Evolutionary conservation across 2,113 vertebrate species (phyloP).

Genomic region (Lasiurus cinereus): DNA sequence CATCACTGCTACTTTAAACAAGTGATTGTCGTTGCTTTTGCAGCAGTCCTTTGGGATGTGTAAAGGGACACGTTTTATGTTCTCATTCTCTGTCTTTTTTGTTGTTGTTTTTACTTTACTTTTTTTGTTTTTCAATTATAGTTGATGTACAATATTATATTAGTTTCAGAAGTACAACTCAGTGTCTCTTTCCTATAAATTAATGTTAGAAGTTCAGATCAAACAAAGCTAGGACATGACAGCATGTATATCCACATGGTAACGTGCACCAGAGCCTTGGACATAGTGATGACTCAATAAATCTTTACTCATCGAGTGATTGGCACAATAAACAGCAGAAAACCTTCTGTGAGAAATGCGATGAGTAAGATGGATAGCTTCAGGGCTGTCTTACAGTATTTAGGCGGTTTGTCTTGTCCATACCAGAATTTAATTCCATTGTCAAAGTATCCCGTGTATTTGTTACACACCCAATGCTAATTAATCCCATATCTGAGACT

Average conservation of each 20-base stretch:
- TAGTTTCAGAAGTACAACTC: not conserved
- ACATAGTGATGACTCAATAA: not conserved
- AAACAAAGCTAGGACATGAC: not conserved
- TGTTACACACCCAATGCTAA: not conserved
- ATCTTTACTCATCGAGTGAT: not conserved
- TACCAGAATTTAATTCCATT: constrained; percentile 33
- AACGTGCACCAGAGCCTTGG: not conserved
- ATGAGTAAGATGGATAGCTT: not conserved
- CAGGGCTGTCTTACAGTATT: not conserved
- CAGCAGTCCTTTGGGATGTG: not conserved
- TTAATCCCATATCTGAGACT: not conserved
- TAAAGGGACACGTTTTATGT: not conserved
- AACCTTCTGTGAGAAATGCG: not conserved
- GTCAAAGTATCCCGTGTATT: constrained; percentile 17
- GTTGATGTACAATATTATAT: not conserved
- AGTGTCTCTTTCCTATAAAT: not conserved
- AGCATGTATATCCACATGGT: not conserved
- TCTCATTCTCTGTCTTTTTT: not conserved
- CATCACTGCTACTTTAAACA: not conserved
- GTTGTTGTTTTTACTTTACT: not conserved
- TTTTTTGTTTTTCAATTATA: not conserved
- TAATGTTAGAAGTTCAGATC: not conserved
- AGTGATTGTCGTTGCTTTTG: not conserved
- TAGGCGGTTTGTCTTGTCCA: not conserved
- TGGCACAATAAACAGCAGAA: not conserved